phyloP scores from a whole-genome alignment of 2,113 vertebrate genomes.

The Nestor notabilis region DNA sequence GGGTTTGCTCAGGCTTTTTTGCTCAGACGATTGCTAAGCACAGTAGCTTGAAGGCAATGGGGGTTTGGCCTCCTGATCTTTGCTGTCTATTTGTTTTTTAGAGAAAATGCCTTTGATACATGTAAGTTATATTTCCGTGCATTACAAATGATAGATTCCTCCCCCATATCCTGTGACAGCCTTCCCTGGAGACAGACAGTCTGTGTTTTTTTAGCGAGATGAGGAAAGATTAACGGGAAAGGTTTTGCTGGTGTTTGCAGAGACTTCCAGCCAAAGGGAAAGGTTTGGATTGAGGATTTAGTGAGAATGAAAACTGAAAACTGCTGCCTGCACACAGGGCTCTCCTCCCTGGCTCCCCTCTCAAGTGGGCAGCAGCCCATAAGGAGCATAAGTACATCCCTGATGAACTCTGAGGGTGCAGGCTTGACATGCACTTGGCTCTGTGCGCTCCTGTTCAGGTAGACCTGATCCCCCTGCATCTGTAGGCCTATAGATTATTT shows the following conservation, averaged over 20 bases:
- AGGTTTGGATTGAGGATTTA: slow-evolving; percentile 34
- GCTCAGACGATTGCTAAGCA: slow-evolving; percentile 9
- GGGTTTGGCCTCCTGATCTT: slow-evolving; percentile 39
- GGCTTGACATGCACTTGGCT: not conserved
- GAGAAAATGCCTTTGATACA: slow-evolving; percentile 60
- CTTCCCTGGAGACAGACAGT: slow-evolving; percentile 72
- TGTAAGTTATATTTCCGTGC: slow-evolving; percentile 60
- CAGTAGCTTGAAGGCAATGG: slow-evolving; percentile 39
- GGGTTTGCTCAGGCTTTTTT: slow-evolving; percentile 58
- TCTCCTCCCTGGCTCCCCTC: not conserved
- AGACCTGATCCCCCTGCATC: not conserved
- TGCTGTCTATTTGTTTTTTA: slow-evolving; percentile 32
- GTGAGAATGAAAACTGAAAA: not conserved
- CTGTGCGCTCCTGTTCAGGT: not conserved
- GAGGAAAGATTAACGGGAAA: slow-evolving; percentile 66
- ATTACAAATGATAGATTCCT: slow-evolving; percentile 66
- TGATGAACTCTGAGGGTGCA: not conserved
- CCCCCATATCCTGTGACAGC: slow-evolving; percentile 65
- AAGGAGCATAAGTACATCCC: not conserved
- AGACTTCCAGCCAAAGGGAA: slow-evolving; percentile 26
- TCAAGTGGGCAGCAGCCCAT: not conserved
- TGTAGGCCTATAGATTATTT: not conserved
- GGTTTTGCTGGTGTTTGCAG: slow-evolving; percentile 54
- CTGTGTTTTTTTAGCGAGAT: slow-evolving; percentile 70
- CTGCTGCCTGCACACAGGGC: not conserved